Evolutionary conservation across 2,888 invertebrate species (phyloP), one percentile per base, ranked within the genome.

Genomic region (Nudaria mundana): DNA sequence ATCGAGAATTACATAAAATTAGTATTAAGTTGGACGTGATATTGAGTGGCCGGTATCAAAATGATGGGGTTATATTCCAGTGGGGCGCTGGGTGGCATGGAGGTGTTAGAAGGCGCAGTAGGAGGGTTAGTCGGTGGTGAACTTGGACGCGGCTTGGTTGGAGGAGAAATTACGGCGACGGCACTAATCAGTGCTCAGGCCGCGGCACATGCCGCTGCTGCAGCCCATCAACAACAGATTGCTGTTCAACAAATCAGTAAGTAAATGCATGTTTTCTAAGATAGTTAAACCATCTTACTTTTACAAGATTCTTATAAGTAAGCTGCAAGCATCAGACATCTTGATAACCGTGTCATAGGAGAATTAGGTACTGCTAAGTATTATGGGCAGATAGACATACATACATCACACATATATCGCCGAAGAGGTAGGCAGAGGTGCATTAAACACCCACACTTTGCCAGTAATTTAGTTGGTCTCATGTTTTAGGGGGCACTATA

Each of bases 1-100:
- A 57, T 46, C 45, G 54, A 50, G 33, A 44, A 47, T 56, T 52
- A 51, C 51, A 36, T 42, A 40, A 44, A 48, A 48, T 51, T 51
- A 52, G 40, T 46, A 41, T 42, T 29, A 35, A 38, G 30, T 31
- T 42, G 48, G 33, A 23, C 37, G 40, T 48, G 28, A 36, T 38
- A 50, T 54, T 37, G 38, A 48, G 50, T 47, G 52, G 64, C 43
- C 54, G 74, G 70, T 84, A 70, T 71, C 73, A 65, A 81, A 63
- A 80, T 81, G 81, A 79, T 87, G 86, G 86, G 87, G 40, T 69
- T 88, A 55, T 88, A 86, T 87, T 87, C 87, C 76, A 87, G 91
- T 70, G 91, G 91, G 62, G 90, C 91, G 66, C 88, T 91, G 74
- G 75, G 82, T 77, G 83, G 87, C 45, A 81, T 87, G 62, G 87